Evolutionary conservation across 2,888 invertebrate species (phyloP), one percentile per base, ranked within the genome.

Genomic region (Germaria angustata): DNA sequence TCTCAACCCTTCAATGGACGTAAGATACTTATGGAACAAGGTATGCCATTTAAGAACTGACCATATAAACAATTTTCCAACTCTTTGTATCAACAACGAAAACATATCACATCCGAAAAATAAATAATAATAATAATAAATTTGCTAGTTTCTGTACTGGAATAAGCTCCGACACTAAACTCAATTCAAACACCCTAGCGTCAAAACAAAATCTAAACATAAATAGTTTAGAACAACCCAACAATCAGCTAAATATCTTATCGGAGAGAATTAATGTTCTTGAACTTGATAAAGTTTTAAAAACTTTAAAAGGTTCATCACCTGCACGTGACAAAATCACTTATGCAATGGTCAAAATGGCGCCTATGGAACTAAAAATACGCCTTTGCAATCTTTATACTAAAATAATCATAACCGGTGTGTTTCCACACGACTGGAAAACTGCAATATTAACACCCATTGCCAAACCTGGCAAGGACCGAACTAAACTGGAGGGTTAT

Each of bases 1-100:
- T 0, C 15, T 80, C 0, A 77, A 69, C 17, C 69, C 77, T 11
- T n/a, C 44, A 2, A 39, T 73, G 44, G 83, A 83, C n/a, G 51
- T 73, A 7, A n/a, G 49, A 1, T 13, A 11, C 9, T n/a, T 75
- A 15, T 79, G 82, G 79, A 44, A 22, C 1, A 78, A 57, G 2
- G 57, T 69, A 0, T 65, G 68, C 0, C 68, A 73, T 3, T 13
- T 76, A 8, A 59, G 51, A 17, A n/a, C 15, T 1, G 0, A 46
- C 4, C 34, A 11, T 2, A 36, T 28, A 1, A 5, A n/a, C 2
- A 32, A 2, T 2, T 73, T 81, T 4, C 63, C 72, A 3, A 44
- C 32, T 7, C 39, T 68, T 13, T n/a, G 8, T 11, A 17, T 9
- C 0, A 15, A 68, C 9, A 51, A 49, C 2, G 34, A 9, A 28